Evolutionary conservation across 1,140 invertebrate genomes (phyloP), one percentile per base, ranked within the genome.

Genomic region (Drosophila seguyi): DNA sequence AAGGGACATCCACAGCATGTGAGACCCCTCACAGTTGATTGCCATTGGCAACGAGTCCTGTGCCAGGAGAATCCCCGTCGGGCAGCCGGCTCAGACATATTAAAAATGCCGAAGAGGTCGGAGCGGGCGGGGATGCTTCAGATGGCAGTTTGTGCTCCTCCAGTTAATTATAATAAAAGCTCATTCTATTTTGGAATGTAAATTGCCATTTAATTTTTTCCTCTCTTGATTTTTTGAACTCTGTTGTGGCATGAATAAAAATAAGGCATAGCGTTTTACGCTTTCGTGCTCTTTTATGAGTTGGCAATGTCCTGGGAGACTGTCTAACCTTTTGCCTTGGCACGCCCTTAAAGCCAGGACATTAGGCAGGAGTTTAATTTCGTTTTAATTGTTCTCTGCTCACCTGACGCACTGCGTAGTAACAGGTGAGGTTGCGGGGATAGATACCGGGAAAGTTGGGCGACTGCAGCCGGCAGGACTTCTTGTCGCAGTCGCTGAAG

Each of bases 381-480:
- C 60, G 31, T 63, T 79, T 72, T 79, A 78, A 66, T 80, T 75
- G 50, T 63, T 45, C 29, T 45, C 47, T 50, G 63, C 81, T 75
- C 75, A 93, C 92, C 90, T 95, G 93, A 62, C 95, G 93, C 29
- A 97, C 96, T 39, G 97, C 97, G 85, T 97, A 97, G 93, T 97
- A 97, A 91, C 97, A 98, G 41, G 97, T 97, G 81, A 97, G 94
- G 93, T 98, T 98, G 41, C 97, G 94, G 0, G 97, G 97, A 93
- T 98, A 98, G 39, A 98, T 94, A 47, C 97, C 97, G 10, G 97
- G 97, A 93, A 97, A 98, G 94, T 98, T 98, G 22, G 97, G 97
- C 39, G 97, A 98, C 92, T 98, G 97, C 60, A 98, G 94, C 71
- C 96, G 95, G 93, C 97, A 98, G 55, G 95, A 95, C 93, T 96